A percentile compares a stretch with the other conserved stretches of the same genome.
phyloP scores from a whole-genome alignment of 92 coral and sea anemone species.

The Meandrina meandrites region DNA sequence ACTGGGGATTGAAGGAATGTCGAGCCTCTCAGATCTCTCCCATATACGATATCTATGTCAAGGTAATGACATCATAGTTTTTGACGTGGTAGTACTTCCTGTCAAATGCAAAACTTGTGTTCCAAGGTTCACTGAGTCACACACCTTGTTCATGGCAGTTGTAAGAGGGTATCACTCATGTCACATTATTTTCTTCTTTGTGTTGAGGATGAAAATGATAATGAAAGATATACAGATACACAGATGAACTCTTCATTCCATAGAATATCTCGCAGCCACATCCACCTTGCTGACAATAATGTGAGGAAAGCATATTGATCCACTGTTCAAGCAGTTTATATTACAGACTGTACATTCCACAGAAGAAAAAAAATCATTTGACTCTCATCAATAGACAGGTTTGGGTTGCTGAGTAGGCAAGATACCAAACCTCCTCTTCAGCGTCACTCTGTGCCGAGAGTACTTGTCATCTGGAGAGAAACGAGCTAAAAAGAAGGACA shows the following conservation, averaged over 20 bases:
- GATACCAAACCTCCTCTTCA: constrained; percentile 96
- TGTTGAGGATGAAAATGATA: not conserved
- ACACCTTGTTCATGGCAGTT: not conserved
- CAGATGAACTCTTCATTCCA: not conserved
- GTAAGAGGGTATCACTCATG: not conserved
- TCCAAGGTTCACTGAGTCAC: not conserved
- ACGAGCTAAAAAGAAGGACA: constrained; percentile 72
- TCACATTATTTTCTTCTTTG: not conserved
- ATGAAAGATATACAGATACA: too few species aligned
- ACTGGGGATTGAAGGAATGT: not conserved
- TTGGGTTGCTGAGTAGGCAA: constrained; percentile 87
- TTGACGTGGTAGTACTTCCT: not conserved
- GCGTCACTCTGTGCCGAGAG: constrained; percentile 87
- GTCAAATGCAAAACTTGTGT: not conserved
- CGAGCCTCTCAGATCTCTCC: not conserved
- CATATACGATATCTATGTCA: not conserved
- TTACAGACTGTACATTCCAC: not conserved
- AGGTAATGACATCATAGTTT: too few species aligned
- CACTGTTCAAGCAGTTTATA: not conserved
- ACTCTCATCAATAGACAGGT: constrained; percentile 70
- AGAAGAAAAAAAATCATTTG: not conserved
- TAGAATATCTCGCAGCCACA: not conserved
- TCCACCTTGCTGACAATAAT: not conserved
- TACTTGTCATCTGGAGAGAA: constrained; percentile 99
- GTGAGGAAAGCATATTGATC: not conserved